Conservation (phyloP, 2,888 invertebrate genomes). For the Aporophyla lueneburgensis region DNA sequence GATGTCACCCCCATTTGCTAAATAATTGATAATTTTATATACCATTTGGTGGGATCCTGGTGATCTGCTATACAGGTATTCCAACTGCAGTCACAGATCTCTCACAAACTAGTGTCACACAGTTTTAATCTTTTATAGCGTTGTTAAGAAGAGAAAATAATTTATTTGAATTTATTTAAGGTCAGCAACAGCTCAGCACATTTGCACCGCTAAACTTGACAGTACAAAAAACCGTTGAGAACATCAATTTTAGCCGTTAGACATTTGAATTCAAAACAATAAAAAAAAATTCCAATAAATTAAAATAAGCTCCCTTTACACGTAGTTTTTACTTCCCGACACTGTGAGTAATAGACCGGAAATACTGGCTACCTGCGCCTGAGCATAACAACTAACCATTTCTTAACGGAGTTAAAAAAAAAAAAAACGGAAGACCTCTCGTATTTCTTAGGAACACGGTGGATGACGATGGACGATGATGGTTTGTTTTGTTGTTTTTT, state of each 20-base stretch:
- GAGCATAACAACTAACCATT: conserved; percentile 67
- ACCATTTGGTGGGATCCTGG: no score
- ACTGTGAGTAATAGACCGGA: conserved; percentile 73
- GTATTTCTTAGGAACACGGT: conserved; percentile 48
- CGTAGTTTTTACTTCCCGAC: conserved; percentile 57
- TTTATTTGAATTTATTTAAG: neutral
- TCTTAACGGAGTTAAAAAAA: conserved; percentile 51
- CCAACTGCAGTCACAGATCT: no score
- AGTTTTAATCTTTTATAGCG: no score
- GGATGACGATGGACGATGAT: no score
- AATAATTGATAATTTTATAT: no score
- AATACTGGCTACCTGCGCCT: conserved; percentile 73
- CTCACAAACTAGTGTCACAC: no score
- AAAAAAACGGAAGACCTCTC: conserved; percentile 40
- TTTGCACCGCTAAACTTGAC: neutral
- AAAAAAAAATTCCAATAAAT: conserved; percentile 42
- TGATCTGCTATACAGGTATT: no score
- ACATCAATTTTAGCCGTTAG: conserved; percentile 1
- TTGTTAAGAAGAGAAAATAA: no score
- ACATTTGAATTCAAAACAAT: conserved; percentile 23
- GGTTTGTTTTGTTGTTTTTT: conserved; percentile 9
- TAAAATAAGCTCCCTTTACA: conserved; percentile 38
- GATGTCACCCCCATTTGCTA: no score
- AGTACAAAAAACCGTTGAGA: neutral
- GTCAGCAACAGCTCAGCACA: neutral